phyloP scores from a whole-genome alignment of 2,888 invertebrate genomes.

The Diaprepes abbreviatus region DNA sequence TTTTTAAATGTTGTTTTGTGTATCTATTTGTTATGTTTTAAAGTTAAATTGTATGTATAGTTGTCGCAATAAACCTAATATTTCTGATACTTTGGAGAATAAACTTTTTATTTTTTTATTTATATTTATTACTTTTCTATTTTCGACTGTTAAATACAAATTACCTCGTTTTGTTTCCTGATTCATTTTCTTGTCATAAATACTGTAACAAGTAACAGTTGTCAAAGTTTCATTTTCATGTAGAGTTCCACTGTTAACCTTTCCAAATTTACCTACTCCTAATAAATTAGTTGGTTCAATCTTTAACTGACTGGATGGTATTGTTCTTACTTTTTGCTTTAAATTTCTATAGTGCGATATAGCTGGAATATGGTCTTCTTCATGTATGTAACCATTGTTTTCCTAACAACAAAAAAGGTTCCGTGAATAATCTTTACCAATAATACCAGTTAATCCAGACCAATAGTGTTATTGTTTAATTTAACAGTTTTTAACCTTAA shows the following conservation, averaged over 20 bases:
- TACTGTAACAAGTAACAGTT: constrained; percentile 75
- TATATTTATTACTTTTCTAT: no score
- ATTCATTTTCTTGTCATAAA: constrained; percentile 71
- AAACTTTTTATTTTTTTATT: no score
- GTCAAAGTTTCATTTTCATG: constrained; percentile 73
- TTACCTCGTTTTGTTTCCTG: constrained; percentile 57
- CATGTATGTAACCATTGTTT: constrained; percentile 83
- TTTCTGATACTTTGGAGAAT: no score
- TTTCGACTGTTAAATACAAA: no score
- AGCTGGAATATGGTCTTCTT: constrained; percentile 74
- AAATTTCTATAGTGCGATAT: constrained; percentile 81
- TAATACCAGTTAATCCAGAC: no score
- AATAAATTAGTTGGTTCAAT: constrained; percentile 77
- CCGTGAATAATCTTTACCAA: no score
- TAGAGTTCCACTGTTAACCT: constrained; percentile 80
- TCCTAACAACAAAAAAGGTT: constrained; percentile 67
- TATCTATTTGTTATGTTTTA: no score
- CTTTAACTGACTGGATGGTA: constrained; percentile 80
- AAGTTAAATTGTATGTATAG: no score
- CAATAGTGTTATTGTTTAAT: no score
- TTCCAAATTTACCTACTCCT: constrained; percentile 84
- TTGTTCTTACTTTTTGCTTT: constrained; percentile 81
- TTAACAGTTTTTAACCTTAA: no score
- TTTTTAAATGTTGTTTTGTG: no score
- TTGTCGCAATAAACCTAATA: no score